phyloP scores from a whole-genome alignment of 30 jellyfish, hydroid and myxozoan genomes.

The Sanderia malayensis region DNA sequence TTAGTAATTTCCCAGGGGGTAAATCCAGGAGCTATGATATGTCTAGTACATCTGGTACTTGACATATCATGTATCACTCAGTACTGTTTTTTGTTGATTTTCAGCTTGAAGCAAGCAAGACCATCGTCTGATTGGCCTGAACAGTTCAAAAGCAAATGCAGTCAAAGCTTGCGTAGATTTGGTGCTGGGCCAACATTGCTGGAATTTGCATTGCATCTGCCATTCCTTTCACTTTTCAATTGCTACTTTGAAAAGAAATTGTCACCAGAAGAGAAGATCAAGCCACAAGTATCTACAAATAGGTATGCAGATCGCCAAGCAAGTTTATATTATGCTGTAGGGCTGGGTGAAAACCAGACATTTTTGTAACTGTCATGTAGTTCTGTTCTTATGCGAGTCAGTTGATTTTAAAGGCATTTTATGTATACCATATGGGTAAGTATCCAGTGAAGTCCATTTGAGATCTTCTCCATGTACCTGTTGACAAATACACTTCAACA shows the following conservation, averaged over 20 bases:
- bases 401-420: not conserved
- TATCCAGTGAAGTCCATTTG: not conserved
- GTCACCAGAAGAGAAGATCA: not conserved
- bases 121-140: constrained; percentile 41
- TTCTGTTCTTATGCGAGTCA: not conserved
- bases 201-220: constrained; percentile 18
- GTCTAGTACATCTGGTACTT: not conserved
- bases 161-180: constrained; percentile 38
- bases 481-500: not conserved
- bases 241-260: constrained; percentile 39
- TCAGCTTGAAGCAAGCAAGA: constrained; percentile 20
- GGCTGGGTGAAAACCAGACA: not conserved
- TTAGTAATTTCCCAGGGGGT: not conserved
- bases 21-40: not conserved
- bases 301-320: not conserved
- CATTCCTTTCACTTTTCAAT: constrained; percentile 23
- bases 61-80: not conserved
- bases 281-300: not conserved
- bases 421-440: not conserved
- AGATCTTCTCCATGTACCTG: not conserved
- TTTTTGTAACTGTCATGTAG: not conserved
- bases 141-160: constrained; percentile 26
- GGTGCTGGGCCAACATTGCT: constrained; percentile 47
- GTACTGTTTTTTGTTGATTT: not conserved
- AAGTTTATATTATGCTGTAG: not conserved